These are phyloP conservation scores for Mareca strepera DNA, from an alignment of 2,797 vertebrate genomes.

Conservation along the genomic window DNA sequence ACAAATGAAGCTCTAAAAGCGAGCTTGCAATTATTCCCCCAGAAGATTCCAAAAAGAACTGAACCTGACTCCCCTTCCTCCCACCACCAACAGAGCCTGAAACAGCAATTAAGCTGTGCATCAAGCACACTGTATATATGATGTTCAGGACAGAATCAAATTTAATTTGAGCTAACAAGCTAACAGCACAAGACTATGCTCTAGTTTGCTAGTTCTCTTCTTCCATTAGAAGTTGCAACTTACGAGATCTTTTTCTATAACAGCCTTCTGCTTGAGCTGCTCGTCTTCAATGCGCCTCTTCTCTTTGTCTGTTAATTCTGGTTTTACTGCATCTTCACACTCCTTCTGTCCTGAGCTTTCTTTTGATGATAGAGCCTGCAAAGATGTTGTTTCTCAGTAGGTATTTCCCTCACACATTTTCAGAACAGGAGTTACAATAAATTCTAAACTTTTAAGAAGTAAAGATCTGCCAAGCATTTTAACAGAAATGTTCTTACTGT, in stretches of 20 bases:
- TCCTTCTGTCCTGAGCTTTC: constrained; percentile 24
- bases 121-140: background rate
- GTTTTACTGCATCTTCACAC: background rate
- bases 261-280: constrained; percentile 88
- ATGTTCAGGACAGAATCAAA: background rate
- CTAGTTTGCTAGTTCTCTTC: background rate
- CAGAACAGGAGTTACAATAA: background rate
- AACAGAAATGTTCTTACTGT: background rate
- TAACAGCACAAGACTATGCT: background rate
- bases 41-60: background rate
- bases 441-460: background rate
- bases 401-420: background rate
- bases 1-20: background rate
- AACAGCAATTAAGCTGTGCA: background rate
- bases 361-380: constrained; percentile 77
- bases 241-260: constrained; percentile 91
- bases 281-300: constrained; percentile 77
- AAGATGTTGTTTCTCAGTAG: background rate
- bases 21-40: background rate
- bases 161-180: background rate
- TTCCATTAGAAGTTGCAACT: background rate
- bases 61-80: background rate
- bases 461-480: background rate
- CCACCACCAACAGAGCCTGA: background rate
- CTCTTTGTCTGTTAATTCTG: constrained; percentile 59